phyloP scores from a whole-genome alignment of 2,797 vertebrate species.

The Falco cherrug region DNA sequence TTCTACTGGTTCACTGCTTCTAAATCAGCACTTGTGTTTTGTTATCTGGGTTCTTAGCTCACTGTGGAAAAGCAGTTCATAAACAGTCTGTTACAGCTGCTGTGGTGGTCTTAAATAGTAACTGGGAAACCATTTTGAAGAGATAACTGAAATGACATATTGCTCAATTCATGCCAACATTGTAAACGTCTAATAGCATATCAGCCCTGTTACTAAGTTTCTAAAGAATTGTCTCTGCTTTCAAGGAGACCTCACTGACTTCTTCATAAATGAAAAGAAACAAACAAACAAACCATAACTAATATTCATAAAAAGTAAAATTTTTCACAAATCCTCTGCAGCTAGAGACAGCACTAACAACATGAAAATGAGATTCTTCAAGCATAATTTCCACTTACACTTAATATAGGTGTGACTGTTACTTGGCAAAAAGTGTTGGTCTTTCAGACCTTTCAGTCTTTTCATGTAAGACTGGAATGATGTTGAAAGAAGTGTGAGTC shows the following conservation, averaged over 20 bases:
- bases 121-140: neutral
- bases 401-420: neutral
- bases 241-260: neutral
- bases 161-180: neutral
- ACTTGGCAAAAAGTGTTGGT: neutral
- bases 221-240: neutral
- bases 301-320: neutral
- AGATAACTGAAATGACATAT: conserved; percentile 42
- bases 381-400: neutral
- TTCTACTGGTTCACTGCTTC: conserved; percentile 14
- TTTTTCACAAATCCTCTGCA: neutral
- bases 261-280: neutral
- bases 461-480: neutral
- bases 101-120: conserved; percentile 31
- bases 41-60: neutral
- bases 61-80: neutral
- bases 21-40: conserved; percentile 9
- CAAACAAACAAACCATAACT: neutral
- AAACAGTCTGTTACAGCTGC: neutral
- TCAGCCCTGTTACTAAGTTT: neutral
- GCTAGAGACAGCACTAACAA: neutral
- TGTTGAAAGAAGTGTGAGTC: neutral
- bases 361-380: neutral
- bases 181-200: conserved; percentile 21
- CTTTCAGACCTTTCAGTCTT: neutral